Base-by-base conservation (phyloP, 2,888 invertebrate genomes). In the Parapristionchus giblindavisi region DNA sequence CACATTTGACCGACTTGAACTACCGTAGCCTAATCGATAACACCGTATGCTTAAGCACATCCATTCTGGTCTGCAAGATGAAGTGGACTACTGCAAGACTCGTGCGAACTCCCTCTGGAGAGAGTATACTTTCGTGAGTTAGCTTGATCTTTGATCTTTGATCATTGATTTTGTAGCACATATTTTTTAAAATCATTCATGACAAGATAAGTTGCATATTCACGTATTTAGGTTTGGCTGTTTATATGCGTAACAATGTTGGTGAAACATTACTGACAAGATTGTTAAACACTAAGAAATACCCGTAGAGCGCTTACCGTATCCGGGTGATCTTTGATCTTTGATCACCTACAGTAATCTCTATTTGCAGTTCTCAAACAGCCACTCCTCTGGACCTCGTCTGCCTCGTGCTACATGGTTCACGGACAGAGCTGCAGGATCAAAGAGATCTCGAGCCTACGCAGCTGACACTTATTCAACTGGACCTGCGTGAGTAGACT, bases 41-140 rank as follows among this genome's bases (percentile, higher is more conserved):
- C 14, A 11, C 14, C 27, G 14, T 8, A n/a, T 24, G 34, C 36
- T 54, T 54, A 54, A 71, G 70, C 40, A 56, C 56, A 56, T 71
- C 27, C 70, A 71, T n/a, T 38, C 70, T 1, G 56, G 56, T 17
- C 36, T 71, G 3, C 70, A 71, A 27, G 70, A 71, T 40, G 70
- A 71, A 40, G 70, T 71, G 27, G 70, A 71, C 4, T 71, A 56
- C 70, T 71, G 70, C 70, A 71, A 71, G 70, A 29, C 56, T 17
- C 56, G 56, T 21, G 21, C 70, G 29, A 71, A 71, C 29, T 36
- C 56, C 17, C 70, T 71, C 36, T 71, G 70, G 70, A 36, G 56
- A 40, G 56, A 71, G 56, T 71, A 56, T 56, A 56, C 56, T 4
- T 24, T 56, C 21, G 70, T 71, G 48, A 68, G 68, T 68, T 8